Evolutionary conservation across 2,888 invertebrate species (phyloP).

Genomic region (Nudaria mundana): DNA sequence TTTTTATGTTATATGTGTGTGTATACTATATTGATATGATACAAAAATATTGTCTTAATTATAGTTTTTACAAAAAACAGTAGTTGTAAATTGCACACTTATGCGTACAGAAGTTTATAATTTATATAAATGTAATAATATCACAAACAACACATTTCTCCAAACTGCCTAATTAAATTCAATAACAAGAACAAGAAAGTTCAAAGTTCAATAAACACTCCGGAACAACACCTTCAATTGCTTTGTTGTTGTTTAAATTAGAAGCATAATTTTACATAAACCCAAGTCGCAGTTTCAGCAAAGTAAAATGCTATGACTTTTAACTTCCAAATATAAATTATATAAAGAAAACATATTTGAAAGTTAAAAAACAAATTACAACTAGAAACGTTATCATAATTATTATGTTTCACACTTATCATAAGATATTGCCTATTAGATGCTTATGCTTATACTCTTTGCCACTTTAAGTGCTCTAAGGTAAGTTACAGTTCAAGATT

Average conservation of each 20-base stretch:
- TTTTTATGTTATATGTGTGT: neutral
- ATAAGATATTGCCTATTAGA: too few species aligned
- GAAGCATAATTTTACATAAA: slow-evolving; percentile 35
- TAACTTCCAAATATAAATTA: slow-evolving; percentile 43
- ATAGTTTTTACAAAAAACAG: too few species aligned
- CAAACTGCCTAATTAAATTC: neutral
- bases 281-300: slow-evolving; percentile 44
- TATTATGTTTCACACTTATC: too few species aligned
- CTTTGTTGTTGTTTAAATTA: slow-evolving; percentile 21
- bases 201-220: neutral
- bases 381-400: too few species aligned
- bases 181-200: neutral
- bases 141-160: neutral
- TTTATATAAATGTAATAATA: neutral
- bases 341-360: slow-evolving; percentile 43
- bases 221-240: slow-evolving; percentile 4
- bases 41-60: neutral
- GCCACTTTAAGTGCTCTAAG: too few species aligned
- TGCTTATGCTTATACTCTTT: too few species aligned
- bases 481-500: too few species aligned
- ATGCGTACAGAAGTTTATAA: neutral
- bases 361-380: slow-evolving; percentile 43
- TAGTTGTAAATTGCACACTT: neutral
- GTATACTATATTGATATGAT: too few species aligned
- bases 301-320: slow-evolving; percentile 50